Percentiles rank a stretch among this genome's conserved stretches.
Evolutionary conservation across 2,113 vertebrate species (phyloP).

Genomic region (Laticauda colubrina): DNA sequence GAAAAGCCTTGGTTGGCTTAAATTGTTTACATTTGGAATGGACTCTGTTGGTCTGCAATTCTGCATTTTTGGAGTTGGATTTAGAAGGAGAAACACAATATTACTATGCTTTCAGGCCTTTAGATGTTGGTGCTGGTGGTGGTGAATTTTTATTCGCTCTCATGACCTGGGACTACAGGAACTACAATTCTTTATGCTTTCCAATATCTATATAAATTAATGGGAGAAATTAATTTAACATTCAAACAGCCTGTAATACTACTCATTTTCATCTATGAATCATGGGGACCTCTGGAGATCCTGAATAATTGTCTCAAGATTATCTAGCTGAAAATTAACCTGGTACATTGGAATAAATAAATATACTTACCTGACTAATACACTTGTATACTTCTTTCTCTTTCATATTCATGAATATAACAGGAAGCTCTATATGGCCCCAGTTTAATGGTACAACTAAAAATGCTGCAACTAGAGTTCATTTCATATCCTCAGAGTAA

Average conservation of each 20-base stretch:
- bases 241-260: neutral
- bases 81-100: neutral
- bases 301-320: neutral
- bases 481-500: neutral
- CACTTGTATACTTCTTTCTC: neutral
- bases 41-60: neutral
- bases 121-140: too few species aligned
- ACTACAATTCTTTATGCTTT: neutral
- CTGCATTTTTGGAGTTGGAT: neutral
- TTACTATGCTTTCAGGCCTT: too few species aligned
- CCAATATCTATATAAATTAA: neutral
- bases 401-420: neutral
- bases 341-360: neutral
- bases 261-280: neutral
- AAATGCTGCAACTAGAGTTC: neutral
- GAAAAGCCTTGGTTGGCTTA: neutral
- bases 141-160: neutral
- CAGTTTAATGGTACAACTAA: neutral
- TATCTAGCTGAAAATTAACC: neutral
- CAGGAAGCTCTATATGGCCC: neutral
- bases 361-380: neutral
- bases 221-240: neutral
- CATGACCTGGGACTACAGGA: neutral
- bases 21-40: neutral
- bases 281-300: neutral